Evolutionary conservation across 1,140 invertebrate genomes (phyloP).

Genomic region (Diorhabda elongata): DNA sequence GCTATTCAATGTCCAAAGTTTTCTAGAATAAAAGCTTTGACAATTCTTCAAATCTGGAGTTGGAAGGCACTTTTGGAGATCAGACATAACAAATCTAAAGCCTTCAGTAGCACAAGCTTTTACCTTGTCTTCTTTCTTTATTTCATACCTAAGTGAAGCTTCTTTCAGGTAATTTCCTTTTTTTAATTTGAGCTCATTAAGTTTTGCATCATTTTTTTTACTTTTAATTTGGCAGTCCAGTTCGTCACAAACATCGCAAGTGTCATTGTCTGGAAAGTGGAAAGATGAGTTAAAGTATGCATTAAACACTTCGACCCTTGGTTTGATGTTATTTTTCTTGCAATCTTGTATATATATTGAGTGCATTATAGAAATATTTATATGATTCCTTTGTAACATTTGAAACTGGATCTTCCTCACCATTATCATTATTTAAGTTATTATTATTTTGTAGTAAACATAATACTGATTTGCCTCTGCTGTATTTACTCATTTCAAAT

Average conservation of each 20-base stretch:
- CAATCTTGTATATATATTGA: no score
- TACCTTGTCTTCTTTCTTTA: conserved; percentile 10
- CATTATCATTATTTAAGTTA: no score
- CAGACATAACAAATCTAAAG: not conserved
- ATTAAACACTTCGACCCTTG: conserved; percentile 6
- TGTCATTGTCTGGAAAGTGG: conserved; percentile 10
- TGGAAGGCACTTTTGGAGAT: conserved; percentile 10
- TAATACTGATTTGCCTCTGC: no score
- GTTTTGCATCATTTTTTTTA: not conserved
- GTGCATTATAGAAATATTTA: no score
- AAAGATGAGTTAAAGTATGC: conserved; percentile 13
- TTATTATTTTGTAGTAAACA: no score
- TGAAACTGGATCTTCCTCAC: no score
- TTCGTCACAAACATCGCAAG: not conserved
- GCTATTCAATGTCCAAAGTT: conserved; percentile 10
- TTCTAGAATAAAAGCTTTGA: conserved; percentile 17
- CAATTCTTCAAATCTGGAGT: conserved; percentile 9
- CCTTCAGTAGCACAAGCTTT: not conserved
- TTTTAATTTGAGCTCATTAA: not conserved
- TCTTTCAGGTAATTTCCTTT: conserved; percentile 12
- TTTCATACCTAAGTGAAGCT: conserved; percentile 2
- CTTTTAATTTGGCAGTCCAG: not conserved
- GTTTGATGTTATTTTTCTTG: no score
- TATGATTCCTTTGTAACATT: no score
- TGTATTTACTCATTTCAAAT: no score